Evolutionary conservation across 2,797 vertebrate genomes (phyloP).

Genomic region (Acipenser transmontanus): DNA sequence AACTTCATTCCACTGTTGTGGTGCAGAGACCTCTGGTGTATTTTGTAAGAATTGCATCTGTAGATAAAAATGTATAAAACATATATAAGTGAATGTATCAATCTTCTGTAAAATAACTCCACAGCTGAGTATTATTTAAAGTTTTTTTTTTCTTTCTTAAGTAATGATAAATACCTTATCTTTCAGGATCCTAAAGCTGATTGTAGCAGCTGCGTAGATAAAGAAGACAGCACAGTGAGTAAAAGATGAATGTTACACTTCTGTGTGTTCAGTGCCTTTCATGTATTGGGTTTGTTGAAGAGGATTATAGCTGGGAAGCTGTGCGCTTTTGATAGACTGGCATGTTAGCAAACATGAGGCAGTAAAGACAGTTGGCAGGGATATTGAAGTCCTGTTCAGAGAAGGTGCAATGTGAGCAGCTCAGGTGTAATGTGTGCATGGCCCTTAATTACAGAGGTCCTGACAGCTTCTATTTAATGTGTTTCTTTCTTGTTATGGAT

Average conservation of each 20-base stretch:
- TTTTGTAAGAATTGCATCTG: slow-evolving; percentile 1
- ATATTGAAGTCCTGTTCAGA: slow-evolving; percentile 4
- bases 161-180: slow-evolving; percentile 1
- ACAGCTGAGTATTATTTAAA: no score
- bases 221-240: slow-evolving; percentile 68
- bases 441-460: no score
- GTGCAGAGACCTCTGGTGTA: slow-evolving; percentile 8
- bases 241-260: slow-evolving; percentile 15
- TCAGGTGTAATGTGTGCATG: no score
- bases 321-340: slow-evolving; percentile 32
- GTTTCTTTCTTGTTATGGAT: no score
- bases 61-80: neutral
- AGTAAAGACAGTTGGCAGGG: slow-evolving; percentile 32
- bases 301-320: slow-evolving; percentile 28
- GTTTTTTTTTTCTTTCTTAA: no score
- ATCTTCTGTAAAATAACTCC: no score
- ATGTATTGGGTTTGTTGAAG: slow-evolving; percentile 25
- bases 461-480: no score
- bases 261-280: slow-evolving; percentile 27
- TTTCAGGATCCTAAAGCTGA: slow-evolving; percentile 61
- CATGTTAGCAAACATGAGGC: slow-evolving; percentile 29
- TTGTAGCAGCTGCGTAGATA: slow-evolving; percentile 51
- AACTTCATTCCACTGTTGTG: neutral
- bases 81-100: no score
- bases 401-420: no score